A percentile compares a stretch with the other conserved stretches of the same genome.
Conservation (phyloP, 2,113 vertebrate species). For the Mastomys coucha region DNA sequence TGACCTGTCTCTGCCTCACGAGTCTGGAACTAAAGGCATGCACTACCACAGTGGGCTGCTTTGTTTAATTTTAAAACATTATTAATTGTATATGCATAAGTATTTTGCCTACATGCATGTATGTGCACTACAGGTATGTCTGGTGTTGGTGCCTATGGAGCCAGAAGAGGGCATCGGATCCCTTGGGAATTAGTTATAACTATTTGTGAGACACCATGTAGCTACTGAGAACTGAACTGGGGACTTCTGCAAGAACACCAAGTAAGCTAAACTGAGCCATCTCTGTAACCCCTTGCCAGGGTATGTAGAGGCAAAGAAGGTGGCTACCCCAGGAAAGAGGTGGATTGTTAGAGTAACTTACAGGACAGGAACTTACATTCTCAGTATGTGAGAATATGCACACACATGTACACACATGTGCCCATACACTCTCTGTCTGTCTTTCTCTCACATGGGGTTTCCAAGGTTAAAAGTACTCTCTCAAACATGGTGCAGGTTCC, state of each 20-base stretch:
- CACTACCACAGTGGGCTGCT: background rate
- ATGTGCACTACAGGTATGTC: background rate
- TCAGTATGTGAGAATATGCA: background rate
- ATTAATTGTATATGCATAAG: background rate
- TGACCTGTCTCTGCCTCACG: background rate
- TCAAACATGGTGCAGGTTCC: background rate
- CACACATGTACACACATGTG: background rate
- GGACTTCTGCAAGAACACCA: background rate
- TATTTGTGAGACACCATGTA: background rate
- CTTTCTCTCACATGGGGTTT: background rate
- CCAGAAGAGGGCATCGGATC: background rate
- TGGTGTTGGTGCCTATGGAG: background rate
- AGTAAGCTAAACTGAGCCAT: background rate
- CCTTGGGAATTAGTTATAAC: background rate
- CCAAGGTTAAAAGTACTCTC: background rate
- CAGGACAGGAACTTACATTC: background rate
- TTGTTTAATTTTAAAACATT: background rate
- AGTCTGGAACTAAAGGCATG: background rate
- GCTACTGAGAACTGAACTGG: background rate
- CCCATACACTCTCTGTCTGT: background rate
- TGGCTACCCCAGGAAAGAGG: background rate
- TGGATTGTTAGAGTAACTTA: background rate
- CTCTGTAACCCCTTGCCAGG: background rate
- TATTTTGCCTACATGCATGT: background rate
- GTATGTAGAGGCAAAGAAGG: background rate